These are phyloP conservation scores for Vesta saturnalis DNA, from an alignment of 2,888 invertebrate genomes.

Conservation along the genomic window DNA sequence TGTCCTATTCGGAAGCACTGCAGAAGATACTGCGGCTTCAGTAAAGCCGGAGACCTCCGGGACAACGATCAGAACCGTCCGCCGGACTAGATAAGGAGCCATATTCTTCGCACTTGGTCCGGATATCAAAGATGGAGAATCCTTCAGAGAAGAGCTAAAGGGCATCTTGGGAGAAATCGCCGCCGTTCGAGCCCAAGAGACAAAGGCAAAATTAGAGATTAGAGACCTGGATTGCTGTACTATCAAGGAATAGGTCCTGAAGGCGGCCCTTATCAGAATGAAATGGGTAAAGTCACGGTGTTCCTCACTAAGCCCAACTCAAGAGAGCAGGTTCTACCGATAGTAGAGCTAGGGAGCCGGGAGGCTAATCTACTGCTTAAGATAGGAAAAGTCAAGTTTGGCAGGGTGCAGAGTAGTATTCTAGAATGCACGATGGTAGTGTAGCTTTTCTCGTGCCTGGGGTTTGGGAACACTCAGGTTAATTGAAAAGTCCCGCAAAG, in stretches of 20 bases:
- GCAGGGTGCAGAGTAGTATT: too few species aligned
- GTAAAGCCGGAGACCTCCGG: too few species aligned
- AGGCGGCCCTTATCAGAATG: neutral
- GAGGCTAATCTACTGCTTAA: neutral
- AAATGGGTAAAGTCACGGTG: neutral
- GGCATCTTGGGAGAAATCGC: neutral
- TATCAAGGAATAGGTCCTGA: neutral
- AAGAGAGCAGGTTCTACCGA: neutral
- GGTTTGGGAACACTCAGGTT: neutral
- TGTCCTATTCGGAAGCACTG: neutral
- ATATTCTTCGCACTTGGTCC: neutral
- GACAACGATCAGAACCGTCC: neutral
- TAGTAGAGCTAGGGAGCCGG: neutral
- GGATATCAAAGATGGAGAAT: neutral
- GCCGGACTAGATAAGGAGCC: neutral
- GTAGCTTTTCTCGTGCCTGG: neutral
- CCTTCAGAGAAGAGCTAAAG: too few species aligned
- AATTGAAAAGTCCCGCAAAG: neutral
- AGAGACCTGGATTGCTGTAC: neutral
- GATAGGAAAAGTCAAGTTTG: too few species aligned
- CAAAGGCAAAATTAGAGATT: neutral
- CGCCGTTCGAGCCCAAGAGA: neutral
- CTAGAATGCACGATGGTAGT: neutral
- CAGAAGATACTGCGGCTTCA: too few species aligned
- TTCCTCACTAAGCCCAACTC: neutral